Conservation (phyloP, 2,113 vertebrate genomes). For the Sardina pilchardus region DNA sequence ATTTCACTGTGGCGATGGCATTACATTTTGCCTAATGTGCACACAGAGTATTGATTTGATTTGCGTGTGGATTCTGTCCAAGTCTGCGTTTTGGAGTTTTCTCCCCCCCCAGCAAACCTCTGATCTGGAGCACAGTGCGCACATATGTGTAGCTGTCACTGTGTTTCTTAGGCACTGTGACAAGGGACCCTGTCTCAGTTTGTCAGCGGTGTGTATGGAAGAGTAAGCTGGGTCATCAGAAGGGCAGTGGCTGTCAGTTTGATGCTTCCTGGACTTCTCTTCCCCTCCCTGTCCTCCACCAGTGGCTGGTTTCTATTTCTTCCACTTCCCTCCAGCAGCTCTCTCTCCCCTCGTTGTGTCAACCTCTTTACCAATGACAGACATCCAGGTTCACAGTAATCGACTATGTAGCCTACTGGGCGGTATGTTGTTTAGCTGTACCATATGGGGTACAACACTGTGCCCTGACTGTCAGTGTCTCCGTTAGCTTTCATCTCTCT, state of each 20-base stretch:
- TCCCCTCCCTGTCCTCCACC: slow-evolving; percentile 24
- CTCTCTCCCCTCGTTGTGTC: background rate
- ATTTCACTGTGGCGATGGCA: background rate
- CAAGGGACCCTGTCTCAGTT: slow-evolving; percentile 15
- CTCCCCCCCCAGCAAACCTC: background rate
- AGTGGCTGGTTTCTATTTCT: too few relatives aligned
- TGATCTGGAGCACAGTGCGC: background rate
- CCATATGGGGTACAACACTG: background rate
- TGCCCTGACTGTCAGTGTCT: background rate
- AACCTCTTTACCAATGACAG: background rate
- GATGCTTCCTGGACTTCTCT: slow-evolving; percentile 28
- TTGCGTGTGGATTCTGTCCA: background rate
- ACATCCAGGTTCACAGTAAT: background rate
- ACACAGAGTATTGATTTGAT: slow-evolving; percentile 8
- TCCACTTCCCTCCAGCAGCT: background rate
- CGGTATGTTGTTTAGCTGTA: background rate
- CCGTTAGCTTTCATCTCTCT: background rate
- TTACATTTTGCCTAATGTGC: slow-evolving; percentile 15
- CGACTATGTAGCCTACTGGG: background rate
- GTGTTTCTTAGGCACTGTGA: slow-evolving; percentile 16
- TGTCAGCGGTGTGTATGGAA: slow-evolving; percentile 20
- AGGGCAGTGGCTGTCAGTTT: slow-evolving; percentile 30
- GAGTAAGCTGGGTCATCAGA: slow-evolving; percentile 25
- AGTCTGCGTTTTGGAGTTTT: background rate
- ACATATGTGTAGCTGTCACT: slow-evolving; percentile 23